These are phyloP conservation scores for Parnassius orleans DNA, from an alignment of 2,888 invertebrate genomes.

Conservation along the genomic window DNA sequence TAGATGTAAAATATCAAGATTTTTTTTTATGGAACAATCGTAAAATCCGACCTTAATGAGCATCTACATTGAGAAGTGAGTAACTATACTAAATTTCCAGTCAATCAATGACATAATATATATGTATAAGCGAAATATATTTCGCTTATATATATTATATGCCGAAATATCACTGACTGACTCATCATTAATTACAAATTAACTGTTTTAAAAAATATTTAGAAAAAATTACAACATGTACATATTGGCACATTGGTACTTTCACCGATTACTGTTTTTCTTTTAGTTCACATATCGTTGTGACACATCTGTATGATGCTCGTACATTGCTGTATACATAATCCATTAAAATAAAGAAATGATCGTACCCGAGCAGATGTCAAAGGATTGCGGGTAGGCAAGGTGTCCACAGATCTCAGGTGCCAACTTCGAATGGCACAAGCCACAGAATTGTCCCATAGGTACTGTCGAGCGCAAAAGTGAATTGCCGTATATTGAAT, in stretches of 20 bases:
- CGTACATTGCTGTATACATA: slow-evolving; percentile 17
- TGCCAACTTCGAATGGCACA: slow-evolving; percentile 62
- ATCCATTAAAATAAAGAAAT: slow-evolving; percentile 26
- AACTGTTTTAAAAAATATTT: too few species aligned
- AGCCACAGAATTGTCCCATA: slow-evolving; percentile 62
- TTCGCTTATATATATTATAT: too few species aligned
- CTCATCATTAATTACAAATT: too few species aligned
- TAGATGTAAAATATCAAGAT: too few species aligned
- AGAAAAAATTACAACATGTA: too few species aligned
- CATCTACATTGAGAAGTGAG: too few species aligned
- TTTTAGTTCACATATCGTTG: slow-evolving; percentile 11
- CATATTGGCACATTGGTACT: neutral
- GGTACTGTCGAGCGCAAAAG: slow-evolving; percentile 42
- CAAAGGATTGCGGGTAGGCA: slow-evolving; percentile 63
- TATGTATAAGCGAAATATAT: too few species aligned
- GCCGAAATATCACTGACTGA: too few species aligned
- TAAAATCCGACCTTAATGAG: too few species aligned
- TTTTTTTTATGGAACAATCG: too few species aligned
- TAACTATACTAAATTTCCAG: too few species aligned
- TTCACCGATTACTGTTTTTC: slow-evolving; percentile 12
- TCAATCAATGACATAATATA: too few species aligned
- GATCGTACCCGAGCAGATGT: slow-evolving; percentile 57
- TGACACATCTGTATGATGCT: slow-evolving; percentile 20
- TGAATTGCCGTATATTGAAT: neutral
- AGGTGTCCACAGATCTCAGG: slow-evolving; percentile 69